Percentiles rank a stretch among this genome's conserved stretches.
Evolutionary conservation across 2,888 invertebrate genomes (phyloP).

Genomic region (Amblyjoppa fuscipennis): DNA sequence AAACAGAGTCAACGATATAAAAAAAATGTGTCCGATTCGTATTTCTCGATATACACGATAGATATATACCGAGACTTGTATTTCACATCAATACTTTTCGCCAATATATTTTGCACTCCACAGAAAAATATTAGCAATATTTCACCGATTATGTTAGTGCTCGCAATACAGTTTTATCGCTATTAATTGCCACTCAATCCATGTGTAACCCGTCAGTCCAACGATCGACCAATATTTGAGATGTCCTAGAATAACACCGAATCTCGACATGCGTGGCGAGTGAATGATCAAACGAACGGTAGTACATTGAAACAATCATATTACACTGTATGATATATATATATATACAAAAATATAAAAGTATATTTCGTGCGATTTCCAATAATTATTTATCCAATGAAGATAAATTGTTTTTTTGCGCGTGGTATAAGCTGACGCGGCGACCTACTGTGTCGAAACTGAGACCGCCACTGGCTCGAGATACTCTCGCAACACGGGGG

Average conservation of each 20-base stretch:
- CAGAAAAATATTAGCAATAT: background rate
- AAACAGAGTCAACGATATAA: conserved; percentile 1
- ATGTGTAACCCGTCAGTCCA: conserved; percentile 63
- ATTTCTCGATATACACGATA: background rate
- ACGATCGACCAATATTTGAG: conserved; percentile 56
- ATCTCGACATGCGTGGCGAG: conserved; percentile 21
- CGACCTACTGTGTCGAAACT: conserved; percentile 67
- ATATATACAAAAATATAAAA: too few relatives aligned
- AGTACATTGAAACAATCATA: conserved; percentile 52
- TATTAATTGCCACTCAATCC: conserved; percentile 41
- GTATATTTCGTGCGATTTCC: conserved; percentile 30
- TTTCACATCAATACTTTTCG: background rate
- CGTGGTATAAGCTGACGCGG: conserved; percentile 51
- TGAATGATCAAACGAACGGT: conserved; percentile 47
- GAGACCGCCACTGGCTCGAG: conserved; percentile 45
- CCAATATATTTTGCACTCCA: conserved; percentile 8
- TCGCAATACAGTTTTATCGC: background rate
- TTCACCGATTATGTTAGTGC: background rate
- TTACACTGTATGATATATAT: background rate
- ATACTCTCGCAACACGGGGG: conserved; percentile 36
- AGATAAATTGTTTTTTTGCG: conserved; percentile 35
- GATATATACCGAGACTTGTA: conserved; percentile 6
- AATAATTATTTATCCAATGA: conserved; percentile 32
- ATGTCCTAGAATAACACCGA: conserved; percentile 43
- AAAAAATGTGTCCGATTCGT: background rate